Conservation (phyloP, 2,113 vertebrate genomes). For the Podocnemis expansa region DNA sequence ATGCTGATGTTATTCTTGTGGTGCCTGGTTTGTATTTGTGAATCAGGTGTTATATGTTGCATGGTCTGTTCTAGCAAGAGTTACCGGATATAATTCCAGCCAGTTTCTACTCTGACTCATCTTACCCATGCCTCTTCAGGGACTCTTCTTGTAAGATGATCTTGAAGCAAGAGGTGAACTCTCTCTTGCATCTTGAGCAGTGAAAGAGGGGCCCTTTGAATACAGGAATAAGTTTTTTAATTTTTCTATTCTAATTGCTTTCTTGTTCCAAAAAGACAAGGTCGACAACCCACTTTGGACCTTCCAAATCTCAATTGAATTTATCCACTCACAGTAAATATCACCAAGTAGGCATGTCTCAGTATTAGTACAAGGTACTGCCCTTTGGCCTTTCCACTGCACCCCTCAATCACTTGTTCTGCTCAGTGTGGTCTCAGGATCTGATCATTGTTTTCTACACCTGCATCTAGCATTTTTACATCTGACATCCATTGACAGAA, state of each 20-base stretch:
- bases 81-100: background rate
- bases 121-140: background rate
- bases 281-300: background rate
- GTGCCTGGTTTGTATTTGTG: too few species aligned
- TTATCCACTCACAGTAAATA: background rate
- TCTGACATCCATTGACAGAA: too few species aligned
- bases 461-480: too few species aligned
- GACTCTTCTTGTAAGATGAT: background rate
- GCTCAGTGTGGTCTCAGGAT: background rate
- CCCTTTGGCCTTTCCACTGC: background rate
- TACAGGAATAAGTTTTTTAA: background rate
- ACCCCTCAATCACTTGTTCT: background rate
- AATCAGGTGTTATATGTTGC: too few species aligned
- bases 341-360: background rate
- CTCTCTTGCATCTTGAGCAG: background rate
- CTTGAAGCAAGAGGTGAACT: background rate
- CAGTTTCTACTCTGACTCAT: accelerated
- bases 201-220: background rate
- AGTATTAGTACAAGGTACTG: background rate
- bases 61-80: background rate
- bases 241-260: background rate
- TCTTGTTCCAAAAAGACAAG: background rate
- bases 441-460: too few species aligned
- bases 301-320: background rate
- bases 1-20: too few species aligned